Evolutionary conservation across 2,113 vertebrate genomes (phyloP), one percentile per base, ranked within the genome.

Genomic region (Carassius gibelio): DNA sequence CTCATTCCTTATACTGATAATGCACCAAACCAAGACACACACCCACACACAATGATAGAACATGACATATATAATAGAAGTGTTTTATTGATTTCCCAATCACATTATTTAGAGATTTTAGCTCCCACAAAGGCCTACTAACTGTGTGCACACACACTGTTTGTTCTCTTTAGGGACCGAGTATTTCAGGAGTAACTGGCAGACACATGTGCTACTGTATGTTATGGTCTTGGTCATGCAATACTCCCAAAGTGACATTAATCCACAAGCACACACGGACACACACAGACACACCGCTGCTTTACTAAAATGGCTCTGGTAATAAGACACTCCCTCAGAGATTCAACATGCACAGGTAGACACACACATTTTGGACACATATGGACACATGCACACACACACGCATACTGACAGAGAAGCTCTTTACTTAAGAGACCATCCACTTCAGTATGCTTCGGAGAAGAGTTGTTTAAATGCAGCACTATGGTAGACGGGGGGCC

Each of bases 131-230:
- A 81, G 80, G 80, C 26, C 80, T 81, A 81, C 80, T 81, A 34
- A 81, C 34, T 30, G 30, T 52, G 38, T 69, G 26, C 66, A 36
- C 62, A 50, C 79, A 68, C 77, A 45, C 55, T 52, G 34, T 74
- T 8, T 64, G 19, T 81, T 78, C 79, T 69, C 82, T 72, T 34
- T 21, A 48, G 64, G 72, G 72, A 74, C 19, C 0, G 17, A 17
- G 81, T 83, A 84, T 88, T 86, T 79, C 66, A 62, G 59, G 36
- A 76, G 82, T 88, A 86, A 83, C 87, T 78, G 76, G 84, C 84
- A 87, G 82, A 86, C 81, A 50, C 85, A 91, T 81, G 82, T 88
- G 88, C 87, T 82, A 87, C 87, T 86, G 85, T 87, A 75, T 88
- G 87, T 87, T 88, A 77, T 8, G 72, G 83, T 19, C 80, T 71